Base-by-base conservation (phyloP, 1,140 invertebrate species). In the Drosophila sucinea region DNA sequence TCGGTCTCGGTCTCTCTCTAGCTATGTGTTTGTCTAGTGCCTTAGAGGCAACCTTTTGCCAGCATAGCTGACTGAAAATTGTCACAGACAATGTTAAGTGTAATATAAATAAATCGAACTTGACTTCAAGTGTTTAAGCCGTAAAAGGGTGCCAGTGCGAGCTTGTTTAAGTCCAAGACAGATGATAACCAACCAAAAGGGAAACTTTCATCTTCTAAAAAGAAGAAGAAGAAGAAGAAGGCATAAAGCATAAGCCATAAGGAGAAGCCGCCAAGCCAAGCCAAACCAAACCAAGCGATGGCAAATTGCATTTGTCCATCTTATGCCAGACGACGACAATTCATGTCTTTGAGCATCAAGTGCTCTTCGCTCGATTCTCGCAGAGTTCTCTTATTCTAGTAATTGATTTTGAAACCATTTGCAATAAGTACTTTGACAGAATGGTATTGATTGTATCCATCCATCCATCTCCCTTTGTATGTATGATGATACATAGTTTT, bases 91-190 rank as follows among this genome's bases (percentile, higher is more conserved):
- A 60, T 74, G 84, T 73, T 56, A 75, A 89, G 84, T 89, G 84
- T 89, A 89, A 90, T 89, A 90, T 81, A 89, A 89, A 89, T 90
- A 89, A 81, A 89, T 89, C 81, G 84, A 85, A 81, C 63, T 82
- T 76, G 84, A 81, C 85, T 84, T 78, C 47, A 79, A 89, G 80
- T 89, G 85, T 73, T 84, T 90, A 85, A 89, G 84, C 85, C 81
- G 64, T 84, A 74, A 51, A 38, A 70, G 73, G 56, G 56, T 38
- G 25, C 44, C 44, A 58, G 32, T 35, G 56, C 56, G 32, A 58
- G 32, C 23, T 25, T 7, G 23, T 27, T 7, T 23, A 58, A 35
- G 32, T 35, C 73, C 70, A 71, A 79, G 83, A 68, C 67, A 72
- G 67, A 70, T 51, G 71, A 69, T 62, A 67, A 71, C 35, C 51